These are phyloP conservation scores for Romanogobio albipinnatus DNA, from an alignment of 2,113 vertebrate species.

Conservation along the genomic window DNA sequence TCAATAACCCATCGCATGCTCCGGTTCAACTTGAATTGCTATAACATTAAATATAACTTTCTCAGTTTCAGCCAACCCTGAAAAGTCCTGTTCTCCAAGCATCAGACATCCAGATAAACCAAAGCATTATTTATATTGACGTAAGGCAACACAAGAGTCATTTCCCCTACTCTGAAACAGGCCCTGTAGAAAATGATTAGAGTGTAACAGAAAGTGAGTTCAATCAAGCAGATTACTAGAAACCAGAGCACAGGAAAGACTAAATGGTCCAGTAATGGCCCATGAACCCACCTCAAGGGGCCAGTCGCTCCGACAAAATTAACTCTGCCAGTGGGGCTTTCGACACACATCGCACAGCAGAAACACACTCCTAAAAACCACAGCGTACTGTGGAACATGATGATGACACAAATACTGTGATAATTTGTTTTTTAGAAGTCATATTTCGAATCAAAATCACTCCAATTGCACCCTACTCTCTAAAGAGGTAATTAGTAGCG, in stretches of 20 bases:
- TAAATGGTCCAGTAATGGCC: conserved; percentile 38
- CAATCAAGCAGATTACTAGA: conserved; percentile 40
- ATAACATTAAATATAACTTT: conserved; percentile 17
- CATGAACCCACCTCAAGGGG: conserved; percentile 16
- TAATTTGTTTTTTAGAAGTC: not conserved
- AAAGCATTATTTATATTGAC: conserved; percentile 35
- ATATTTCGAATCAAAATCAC: not conserved
- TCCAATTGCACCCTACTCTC: not conserved
- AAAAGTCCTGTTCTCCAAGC: conserved; percentile 1
- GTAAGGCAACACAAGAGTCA: conserved; percentile 32
- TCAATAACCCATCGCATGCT: conserved; percentile 18
- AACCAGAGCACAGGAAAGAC: conserved; percentile 17
- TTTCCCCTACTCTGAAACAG: conserved; percentile 28
- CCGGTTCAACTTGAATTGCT: not conserved
- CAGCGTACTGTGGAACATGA: not conserved
- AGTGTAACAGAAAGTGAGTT: conserved; percentile 37
- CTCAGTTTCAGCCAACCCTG: not conserved
- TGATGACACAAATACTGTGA: not conserved
- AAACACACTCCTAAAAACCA: not conserved
- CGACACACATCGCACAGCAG: not conserved
- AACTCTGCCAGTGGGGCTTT: not conserved
- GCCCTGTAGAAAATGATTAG: conserved; percentile 36
- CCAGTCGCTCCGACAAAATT: not conserved
- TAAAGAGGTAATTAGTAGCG: not conserved
- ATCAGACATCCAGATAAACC: conserved; percentile 11